Percentiles rank a stretch among this genome's conserved stretches.
These are phyloP conservation scores for Sipha flava DNA, from an alignment of 1,140 invertebrate species.

Conservation along the genomic window DNA sequence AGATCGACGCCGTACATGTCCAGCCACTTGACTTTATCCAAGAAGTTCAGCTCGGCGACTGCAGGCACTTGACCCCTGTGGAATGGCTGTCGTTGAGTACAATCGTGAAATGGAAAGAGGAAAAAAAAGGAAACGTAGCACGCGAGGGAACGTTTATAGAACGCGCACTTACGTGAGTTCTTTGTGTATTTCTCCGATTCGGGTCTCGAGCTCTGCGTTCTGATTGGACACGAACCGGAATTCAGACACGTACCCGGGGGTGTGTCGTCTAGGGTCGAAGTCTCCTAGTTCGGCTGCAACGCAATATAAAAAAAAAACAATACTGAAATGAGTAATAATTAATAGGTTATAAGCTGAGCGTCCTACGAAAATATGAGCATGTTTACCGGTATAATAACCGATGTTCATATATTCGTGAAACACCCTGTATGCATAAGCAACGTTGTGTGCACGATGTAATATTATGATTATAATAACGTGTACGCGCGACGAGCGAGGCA, in stretches of 20 bases:
- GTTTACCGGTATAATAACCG: too few relatives aligned
- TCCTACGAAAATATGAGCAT: too few relatives aligned
- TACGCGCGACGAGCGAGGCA: too few relatives aligned
- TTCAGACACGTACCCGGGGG: conserved; percentile 88
- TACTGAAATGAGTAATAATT: too few relatives aligned
- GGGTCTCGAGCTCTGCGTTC: conserved; percentile 78
- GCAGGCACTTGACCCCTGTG: conserved; percentile 60
- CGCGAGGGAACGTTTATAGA: not conserved
- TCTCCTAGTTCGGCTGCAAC: conserved; percentile 91
- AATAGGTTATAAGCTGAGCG: too few relatives aligned
- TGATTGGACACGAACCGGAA: conserved; percentile 92
- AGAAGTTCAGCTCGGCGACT: conserved; percentile 61
- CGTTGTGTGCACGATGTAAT: too few relatives aligned
- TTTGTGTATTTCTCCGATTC: conserved; percentile 83
- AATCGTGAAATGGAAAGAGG: not conserved
- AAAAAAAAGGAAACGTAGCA: not conserved
- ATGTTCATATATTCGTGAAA: too few relatives aligned
- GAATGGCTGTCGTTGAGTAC: conserved; percentile 36
- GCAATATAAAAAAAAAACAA: too few relatives aligned
- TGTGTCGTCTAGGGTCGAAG: conserved; percentile 83
- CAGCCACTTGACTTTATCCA: conserved; percentile 73
- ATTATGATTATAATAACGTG: not conserved
- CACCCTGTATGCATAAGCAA: too few relatives aligned
- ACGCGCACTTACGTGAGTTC: conserved; percentile 60
- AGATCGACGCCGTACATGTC: conserved; percentile 78